Evolutionary conservation across 2,113 vertebrate genomes (phyloP).

Genomic region (Siniperca knerii): DNA sequence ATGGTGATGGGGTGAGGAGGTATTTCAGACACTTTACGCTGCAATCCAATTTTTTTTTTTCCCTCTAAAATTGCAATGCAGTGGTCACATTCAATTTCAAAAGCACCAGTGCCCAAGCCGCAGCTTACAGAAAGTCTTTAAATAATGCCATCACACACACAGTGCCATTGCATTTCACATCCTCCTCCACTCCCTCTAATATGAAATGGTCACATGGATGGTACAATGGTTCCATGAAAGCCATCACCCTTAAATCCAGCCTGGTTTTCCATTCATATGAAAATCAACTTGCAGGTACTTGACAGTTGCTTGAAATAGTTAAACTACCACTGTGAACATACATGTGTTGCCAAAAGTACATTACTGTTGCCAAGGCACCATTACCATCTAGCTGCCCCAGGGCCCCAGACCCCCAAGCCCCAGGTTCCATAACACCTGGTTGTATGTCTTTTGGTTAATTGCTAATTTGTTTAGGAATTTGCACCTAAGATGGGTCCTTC

Average conservation of each 20-base stretch:
- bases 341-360: background rate
- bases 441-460: background rate
- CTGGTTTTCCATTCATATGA: background rate
- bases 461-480: background rate
- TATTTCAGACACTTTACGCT: constrained; percentile 15
- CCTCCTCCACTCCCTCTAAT: background rate
- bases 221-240: background rate
- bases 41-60: constrained; percentile 9
- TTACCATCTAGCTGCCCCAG: background rate
- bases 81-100: constrained; percentile 25
- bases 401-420: background rate
- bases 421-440: background rate
- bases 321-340: background rate
- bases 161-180: background rate
- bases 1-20: constrained; percentile 11
- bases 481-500: background rate
- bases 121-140: constrained; percentile 11
- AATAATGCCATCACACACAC: background rate
- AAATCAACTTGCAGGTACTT: background rate
- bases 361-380: background rate
- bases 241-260: background rate
- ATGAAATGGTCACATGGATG: background rate
- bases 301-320: background rate
- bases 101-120: background rate
- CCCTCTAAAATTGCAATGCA: background rate